Evolutionary conservation across 2,888 invertebrate genomes (phyloP).

Genomic region (Plebejus anna): DNA sequence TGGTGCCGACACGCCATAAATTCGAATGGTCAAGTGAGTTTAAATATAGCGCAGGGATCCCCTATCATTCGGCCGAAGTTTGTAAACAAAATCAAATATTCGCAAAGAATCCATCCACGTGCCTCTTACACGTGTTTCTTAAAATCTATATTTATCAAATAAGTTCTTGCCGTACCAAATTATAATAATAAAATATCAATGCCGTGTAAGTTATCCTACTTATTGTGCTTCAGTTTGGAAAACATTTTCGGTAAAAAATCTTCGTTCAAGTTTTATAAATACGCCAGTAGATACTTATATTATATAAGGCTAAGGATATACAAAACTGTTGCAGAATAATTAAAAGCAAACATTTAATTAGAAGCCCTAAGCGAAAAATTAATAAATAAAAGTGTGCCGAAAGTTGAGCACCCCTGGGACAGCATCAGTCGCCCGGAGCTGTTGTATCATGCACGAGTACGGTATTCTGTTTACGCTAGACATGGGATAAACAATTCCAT

Average conservation of each 20-base stretch:
- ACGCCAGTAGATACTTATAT: not conserved
- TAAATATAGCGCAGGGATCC: constrained; percentile 50
- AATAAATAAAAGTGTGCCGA: constrained; percentile 38
- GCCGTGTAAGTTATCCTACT: not conserved
- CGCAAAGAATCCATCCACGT: not conserved
- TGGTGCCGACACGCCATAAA: constrained; percentile 66
- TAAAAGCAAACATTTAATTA: constrained; percentile 32
- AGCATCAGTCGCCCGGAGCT: constrained; percentile 55
- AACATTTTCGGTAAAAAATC: not conserved
- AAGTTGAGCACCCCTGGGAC: constrained; percentile 48
- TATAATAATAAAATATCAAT: not conserved
- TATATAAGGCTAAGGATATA: not conserved
- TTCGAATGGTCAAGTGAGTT: constrained; percentile 72
- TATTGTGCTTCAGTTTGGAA: not conserved
- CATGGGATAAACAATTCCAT: constrained; percentile 20
- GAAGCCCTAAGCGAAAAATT: constrained; percentile 28
- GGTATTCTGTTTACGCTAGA: constrained; percentile 34
- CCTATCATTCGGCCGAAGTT: constrained; percentile 44
- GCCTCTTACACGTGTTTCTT: not conserved
- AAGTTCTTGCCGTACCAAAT: too few species aligned
- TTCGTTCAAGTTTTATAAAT: not conserved
- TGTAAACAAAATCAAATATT: not conserved
- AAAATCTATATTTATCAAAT: too few species aligned
- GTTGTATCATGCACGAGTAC: constrained; percentile 67
- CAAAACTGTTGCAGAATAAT: constrained; percentile 6